Conservation (phyloP, 2,797 vertebrate genomes). For the Acipenser transmontanus region DNA sequence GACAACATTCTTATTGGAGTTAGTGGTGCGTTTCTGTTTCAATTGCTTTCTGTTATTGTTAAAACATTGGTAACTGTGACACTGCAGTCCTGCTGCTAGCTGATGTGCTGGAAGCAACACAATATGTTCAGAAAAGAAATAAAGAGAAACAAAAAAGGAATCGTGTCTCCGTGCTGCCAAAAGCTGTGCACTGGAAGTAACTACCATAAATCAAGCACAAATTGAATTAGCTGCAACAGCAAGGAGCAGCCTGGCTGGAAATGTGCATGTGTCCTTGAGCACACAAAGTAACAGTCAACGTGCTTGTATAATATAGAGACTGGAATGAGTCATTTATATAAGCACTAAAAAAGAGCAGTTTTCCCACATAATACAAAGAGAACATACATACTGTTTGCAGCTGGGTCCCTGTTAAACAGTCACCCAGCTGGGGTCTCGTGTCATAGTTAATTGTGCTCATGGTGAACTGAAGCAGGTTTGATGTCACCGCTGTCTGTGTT, state of each 20-base stretch:
- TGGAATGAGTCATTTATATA: slow-evolving; percentile 1
- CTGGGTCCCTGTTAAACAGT: neutral
- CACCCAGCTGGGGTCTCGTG: neutral
- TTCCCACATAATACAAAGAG: neutral
- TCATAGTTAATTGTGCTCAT: slow-evolving; percentile 3
- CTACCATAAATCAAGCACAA: neutral
- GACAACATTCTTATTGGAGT: neutral
- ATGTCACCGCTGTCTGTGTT: neutral
- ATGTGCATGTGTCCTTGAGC: neutral
- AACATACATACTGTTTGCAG: neutral
- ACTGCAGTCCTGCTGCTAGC: slow-evolving; percentile 35
- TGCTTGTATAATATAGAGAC: neutral
- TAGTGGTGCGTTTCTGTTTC: neutral
- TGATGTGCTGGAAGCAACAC: slow-evolving; percentile 14
- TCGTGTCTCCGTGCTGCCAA: neutral
- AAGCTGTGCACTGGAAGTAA: neutral
- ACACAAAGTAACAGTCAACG: neutral
- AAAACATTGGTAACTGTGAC: neutral
- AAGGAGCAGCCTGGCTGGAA: neutral
- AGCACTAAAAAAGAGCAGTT: neutral
- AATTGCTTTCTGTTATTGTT: neutral
- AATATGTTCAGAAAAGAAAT: neutral
- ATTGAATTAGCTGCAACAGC: neutral
- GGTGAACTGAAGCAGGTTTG: neutral
- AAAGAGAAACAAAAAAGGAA: neutral